Evolutionary conservation across 2,113 vertebrate genomes (phyloP).

Genomic region (Procavia capensis): DNA sequence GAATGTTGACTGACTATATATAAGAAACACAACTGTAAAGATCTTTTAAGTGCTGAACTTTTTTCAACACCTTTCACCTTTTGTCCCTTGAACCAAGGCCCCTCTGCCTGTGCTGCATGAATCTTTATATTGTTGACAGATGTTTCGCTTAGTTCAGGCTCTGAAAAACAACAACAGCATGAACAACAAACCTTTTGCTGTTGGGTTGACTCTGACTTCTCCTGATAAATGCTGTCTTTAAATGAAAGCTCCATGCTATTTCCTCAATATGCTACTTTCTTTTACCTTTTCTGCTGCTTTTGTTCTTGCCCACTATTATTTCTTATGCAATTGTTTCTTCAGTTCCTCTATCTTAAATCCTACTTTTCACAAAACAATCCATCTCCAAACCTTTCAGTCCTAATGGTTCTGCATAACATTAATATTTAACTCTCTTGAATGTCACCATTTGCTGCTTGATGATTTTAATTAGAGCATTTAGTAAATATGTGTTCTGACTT

Average conservation of each 20-base stretch:
- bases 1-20: background rate
- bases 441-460: background rate
- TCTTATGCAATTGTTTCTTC: background rate
- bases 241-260: background rate
- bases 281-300: background rate
- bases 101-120: background rate
- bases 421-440: background rate
- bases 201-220: too few relatives aligned
- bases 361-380: background rate
- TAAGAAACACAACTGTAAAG: background rate
- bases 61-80: background rate
- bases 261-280: background rate
- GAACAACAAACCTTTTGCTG: too few relatives aligned
- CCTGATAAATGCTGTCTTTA: background rate
- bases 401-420: background rate
- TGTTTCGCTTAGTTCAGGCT: background rate
- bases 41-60: background rate
- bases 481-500: background rate
- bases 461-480: background rate
- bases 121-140: background rate
- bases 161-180: background rate
- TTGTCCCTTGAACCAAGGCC: background rate
- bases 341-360: background rate
- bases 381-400: background rate
- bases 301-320: background rate